Base-by-base conservation (phyloP, 2,888 invertebrate genomes). In the Chrysolina americana region DNA sequence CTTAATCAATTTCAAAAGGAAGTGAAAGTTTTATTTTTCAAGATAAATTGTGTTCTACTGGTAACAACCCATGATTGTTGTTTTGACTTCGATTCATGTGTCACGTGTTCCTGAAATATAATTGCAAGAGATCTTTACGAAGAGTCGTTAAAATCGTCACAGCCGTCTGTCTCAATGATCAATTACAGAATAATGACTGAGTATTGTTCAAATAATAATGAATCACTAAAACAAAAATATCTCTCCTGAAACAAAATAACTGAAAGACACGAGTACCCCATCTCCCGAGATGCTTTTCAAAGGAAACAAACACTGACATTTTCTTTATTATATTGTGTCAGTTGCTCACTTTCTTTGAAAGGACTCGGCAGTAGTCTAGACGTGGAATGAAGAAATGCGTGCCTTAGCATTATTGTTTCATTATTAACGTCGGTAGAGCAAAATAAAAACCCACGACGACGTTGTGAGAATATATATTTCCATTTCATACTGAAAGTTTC, bases 261-360 rank as follows among this genome's bases (percentile, higher is more conserved):
- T 17, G 19, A 53, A 53, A 53, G 53, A 53, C 21, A 53, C 21
- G 23, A 53, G 21, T 19, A 53, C 53, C 5, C 21, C 5, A 21
- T 21, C 53, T 15, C 53, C 21, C 10, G 53, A 21, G 53, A 53
- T 53, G 53, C 11, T 53, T 44, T 53, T 53, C 21, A 53, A 53
- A 53, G 53, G 21, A 13, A 53, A 53, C 53, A 53, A 53, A 21
- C 53, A 53, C 53, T 21, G 53, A 53, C 53, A 53, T 53, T 21
- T 53, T 21, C 53, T 53, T 53, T 53, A 53, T 53, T 53, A 21
- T 53, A 53, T 53, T 53, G 53, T 53, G 53, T 53, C 53, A 53
- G 53, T 53, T 53, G 53, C 53, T 53, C 53, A 53, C 21, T 53
- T 53, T 53, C 53, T 53, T 21, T 53, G 53, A 53, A 53, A 53